A percentile compares a stretch with the other conserved stretches of the same genome.
These are phyloP conservation scores for Psittacula derbiana DNA, from an alignment of 2,797 vertebrate species.

Conservation along the genomic window DNA sequence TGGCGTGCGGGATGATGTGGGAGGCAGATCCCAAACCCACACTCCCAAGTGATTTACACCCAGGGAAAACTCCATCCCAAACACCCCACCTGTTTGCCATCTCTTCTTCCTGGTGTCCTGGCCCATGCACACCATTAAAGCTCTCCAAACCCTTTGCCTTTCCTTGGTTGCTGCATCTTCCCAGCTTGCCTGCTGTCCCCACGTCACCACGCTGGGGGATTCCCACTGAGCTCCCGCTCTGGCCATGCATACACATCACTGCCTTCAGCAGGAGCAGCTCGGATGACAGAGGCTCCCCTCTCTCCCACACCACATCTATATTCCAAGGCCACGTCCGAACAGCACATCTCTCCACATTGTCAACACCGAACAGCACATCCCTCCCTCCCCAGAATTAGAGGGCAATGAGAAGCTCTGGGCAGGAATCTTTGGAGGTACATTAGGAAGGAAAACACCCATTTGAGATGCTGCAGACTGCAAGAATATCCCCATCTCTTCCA, in stretches of 20 bases:
- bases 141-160: background rate
- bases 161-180: background rate
- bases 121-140: background rate
- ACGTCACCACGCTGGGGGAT: accelerated
- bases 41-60: background rate
- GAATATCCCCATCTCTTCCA: background rate
- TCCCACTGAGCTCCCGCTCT: background rate
- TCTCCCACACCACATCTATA: background rate
- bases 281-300: background rate
- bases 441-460: background rate
- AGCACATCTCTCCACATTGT: background rate
- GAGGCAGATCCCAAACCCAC: background rate
- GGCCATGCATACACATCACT: accelerated
- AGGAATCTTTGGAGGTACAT: too few relatives aligned
- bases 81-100: background rate
- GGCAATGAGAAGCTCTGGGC: background rate
- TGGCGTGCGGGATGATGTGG: background rate
- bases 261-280: background rate
- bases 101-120: background rate
- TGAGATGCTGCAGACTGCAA: background rate
- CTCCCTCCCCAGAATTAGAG: background rate
- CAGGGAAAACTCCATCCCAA: background rate
- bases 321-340: background rate
- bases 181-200: background rate
- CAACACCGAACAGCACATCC: background rate